Evolutionary conservation across 2,888 invertebrate species (phyloP).

Genomic region (Mythimna vitellina): DNA sequence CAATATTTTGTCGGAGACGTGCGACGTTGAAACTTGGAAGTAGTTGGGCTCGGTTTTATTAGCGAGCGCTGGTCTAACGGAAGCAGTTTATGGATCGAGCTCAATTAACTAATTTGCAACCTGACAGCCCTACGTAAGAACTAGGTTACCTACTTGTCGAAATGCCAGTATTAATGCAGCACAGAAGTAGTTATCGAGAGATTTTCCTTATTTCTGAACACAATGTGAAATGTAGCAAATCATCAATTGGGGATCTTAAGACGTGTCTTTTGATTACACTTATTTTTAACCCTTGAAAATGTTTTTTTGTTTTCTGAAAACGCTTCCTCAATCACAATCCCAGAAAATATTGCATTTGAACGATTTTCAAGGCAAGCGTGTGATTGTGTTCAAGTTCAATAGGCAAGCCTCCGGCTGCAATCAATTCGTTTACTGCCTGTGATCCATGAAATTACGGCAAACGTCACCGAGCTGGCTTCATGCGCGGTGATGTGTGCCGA

Average conservation of each 20-base stretch:
- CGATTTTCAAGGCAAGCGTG: neutral
- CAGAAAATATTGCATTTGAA: constrained; percentile 1
- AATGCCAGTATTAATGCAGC: neutral
- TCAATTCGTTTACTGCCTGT: constrained; percentile 33
- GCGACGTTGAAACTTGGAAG: constrained; percentile 13
- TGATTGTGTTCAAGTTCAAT: constrained; percentile 26
- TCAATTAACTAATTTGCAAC: constrained; percentile 41
- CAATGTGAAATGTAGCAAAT: constrained; percentile 1
- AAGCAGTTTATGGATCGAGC: constrained; percentile 31
- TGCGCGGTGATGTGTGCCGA: constrained; percentile 40
- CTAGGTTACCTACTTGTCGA: constrained; percentile 8
- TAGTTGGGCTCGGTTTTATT: constrained; percentile 5
- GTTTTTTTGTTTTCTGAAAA: neutral
- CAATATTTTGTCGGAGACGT: neutral
- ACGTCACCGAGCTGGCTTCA: constrained; percentile 47
- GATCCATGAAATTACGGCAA: constrained; percentile 49
- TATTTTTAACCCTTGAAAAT: neutral
- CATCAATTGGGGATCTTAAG: neutral
- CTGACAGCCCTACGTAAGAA: constrained; percentile 24
- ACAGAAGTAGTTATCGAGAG: neutral
- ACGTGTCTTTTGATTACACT: neutral
- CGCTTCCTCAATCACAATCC: neutral
- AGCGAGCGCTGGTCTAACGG: constrained; percentile 29
- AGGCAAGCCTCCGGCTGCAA: constrained; percentile 22
- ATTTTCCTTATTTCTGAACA: neutral